These are phyloP conservation scores for Antennarius striatus DNA, from an alignment of 2,113 vertebrate genomes.

Conservation along the genomic window DNA sequence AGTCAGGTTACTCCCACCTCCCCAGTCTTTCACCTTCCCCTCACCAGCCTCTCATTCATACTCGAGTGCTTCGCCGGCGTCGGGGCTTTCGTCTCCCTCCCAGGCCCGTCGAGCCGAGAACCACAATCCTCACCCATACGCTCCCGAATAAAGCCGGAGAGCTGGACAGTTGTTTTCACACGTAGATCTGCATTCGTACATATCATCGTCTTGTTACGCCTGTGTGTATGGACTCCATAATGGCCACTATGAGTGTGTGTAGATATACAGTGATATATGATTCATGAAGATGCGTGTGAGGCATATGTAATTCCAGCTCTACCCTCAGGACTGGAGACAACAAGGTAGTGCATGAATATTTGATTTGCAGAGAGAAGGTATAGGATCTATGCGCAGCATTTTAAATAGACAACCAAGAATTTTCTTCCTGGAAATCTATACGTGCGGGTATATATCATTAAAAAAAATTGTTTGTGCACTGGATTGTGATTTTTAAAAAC, in stretches of 20 bases:
- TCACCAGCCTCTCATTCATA: slow-evolving; percentile 36
- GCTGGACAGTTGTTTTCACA: slow-evolving; percentile 67
- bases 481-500: slow-evolving; percentile 23
- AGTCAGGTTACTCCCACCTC: slow-evolving; percentile 40
- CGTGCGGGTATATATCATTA: slow-evolving; percentile 48
- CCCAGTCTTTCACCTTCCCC: slow-evolving; percentile 16
- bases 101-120: slow-evolving; percentile 41
- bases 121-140: slow-evolving; percentile 52
- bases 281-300: slow-evolving; percentile 81
- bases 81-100: slow-evolving; percentile 29
- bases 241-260: slow-evolving; percentile 68
- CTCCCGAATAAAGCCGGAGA: slow-evolving; percentile 63
- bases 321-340: slow-evolving; percentile 83
- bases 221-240: slow-evolving; percentile 63
- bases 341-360: slow-evolving; percentile 86
- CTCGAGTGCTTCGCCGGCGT: slow-evolving; percentile 22
- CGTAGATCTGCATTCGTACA: slow-evolving; percentile 59
- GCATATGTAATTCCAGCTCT: slow-evolving; percentile 80
- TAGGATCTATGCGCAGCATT: slow-evolving; percentile 80
- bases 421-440: slow-evolving; percentile 53
- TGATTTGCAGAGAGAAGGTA: slow-evolving; percentile 82
- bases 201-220: slow-evolving; percentile 34
- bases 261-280: slow-evolving; percentile 81
- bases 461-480: slow-evolving; percentile 50
- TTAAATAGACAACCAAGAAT: slow-evolving; percentile 73